These are phyloP conservation scores for Lepidostoma basale DNA, from an alignment of 1,140 invertebrate species.

Conservation along the genomic window DNA sequence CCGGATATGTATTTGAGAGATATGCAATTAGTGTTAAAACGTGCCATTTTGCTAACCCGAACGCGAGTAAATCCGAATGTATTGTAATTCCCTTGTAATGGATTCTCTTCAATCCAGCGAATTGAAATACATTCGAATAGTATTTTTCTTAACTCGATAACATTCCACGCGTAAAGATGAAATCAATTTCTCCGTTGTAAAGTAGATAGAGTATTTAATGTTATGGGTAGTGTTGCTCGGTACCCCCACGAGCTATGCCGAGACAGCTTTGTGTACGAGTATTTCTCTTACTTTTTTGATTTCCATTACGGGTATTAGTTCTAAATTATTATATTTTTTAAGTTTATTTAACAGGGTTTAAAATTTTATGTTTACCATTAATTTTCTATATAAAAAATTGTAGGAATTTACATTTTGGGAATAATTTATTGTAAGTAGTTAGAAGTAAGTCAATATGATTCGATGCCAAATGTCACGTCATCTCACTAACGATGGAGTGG, in stretches of 20 bases:
- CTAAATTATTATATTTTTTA: slow-evolving; percentile 20
- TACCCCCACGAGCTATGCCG: slow-evolving; percentile 7
- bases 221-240: slow-evolving; percentile 3
- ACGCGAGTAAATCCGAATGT: no score
- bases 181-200: not conserved
- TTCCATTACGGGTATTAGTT: slow-evolving; percentile 39
- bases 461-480: slow-evolving; percentile 16
- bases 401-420: no score
- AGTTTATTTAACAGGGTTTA: slow-evolving; percentile 33
- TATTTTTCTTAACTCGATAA: not conserved
- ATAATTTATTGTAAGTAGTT: not conserved
- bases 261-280: not conserved
- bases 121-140: not conserved
- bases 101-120: not conserved
- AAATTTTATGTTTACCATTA: slow-evolving; percentile 18
- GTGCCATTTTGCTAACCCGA: not conserved
- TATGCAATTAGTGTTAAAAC: not conserved
- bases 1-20: not conserved
- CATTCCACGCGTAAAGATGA: slow-evolving; percentile 4
- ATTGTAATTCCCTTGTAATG: no score
- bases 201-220: slow-evolving; percentile 4
- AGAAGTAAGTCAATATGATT: slow-evolving; percentile 4
- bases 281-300: slow-evolving; percentile 13
- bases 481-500: not conserved
- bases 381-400: not conserved